Evolutionary conservation across 2,113 vertebrate genomes (phyloP), one percentile per base, ranked within the genome.

Genomic region (Riparia riparia): DNA sequence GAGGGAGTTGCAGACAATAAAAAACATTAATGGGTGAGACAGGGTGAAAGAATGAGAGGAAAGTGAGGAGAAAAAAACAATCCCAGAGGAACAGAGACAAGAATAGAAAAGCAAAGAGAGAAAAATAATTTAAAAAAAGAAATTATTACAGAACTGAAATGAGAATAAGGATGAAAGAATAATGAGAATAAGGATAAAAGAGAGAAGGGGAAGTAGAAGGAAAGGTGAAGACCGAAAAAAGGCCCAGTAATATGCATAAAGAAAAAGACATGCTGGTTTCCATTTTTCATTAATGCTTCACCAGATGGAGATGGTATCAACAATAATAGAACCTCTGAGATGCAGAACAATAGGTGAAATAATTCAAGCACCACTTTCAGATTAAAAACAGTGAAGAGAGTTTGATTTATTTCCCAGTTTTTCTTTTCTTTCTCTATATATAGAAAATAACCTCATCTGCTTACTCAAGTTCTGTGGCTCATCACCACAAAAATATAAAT

Each of bases 401-500:
- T 81, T 94, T 92, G 77, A 83, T 89, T 96, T 76, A 66, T 90
- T 93, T 91, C 78, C 54, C 79, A 81, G 58, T 45, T 85, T 90
- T 89, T 82, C 44, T 82, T 89, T 93, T 78, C 37, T 31, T 93
- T 81, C 7, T 68, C 56, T 84, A 72, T 89, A 92, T 73, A 88
- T n/a, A 93, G 50, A 70, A 93, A 95, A 95, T 68, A 95, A 90
- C 86, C 86, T 91, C 87, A 95, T 90, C 49, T 10, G 4, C 65
- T 92, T 89, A 89, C 73, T 85, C 69, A 85, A 42, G 24, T 90
- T 93, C 94, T 93, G 78, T 49, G 50, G 65, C 65, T 94, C 54
- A 85, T 92, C 94, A 89, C 54, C 39, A 61, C 82, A 74, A 95
- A 95, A 95, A 92, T 53, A 82, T 69, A 95, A 93, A 96, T 82